phyloP scores from a whole-genome alignment of 1,140 invertebrate genomes.

The Drosophila ercepeae region DNA sequence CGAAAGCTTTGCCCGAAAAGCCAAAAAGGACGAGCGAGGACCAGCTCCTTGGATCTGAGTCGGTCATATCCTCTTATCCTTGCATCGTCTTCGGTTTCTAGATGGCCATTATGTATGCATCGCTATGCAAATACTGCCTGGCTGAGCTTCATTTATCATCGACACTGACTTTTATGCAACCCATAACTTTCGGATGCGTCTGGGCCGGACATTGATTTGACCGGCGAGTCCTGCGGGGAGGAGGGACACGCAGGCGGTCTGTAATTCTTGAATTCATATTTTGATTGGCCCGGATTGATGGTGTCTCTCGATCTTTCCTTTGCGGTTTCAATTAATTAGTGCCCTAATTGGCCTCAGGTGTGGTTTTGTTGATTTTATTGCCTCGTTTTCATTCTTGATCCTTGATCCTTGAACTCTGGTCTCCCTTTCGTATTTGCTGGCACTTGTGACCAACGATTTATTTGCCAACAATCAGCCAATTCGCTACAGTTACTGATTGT shows the following conservation, averaged over 20 bases:
- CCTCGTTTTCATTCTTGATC: constrained; percentile 15
- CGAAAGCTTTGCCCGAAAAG: constrained; percentile 4
- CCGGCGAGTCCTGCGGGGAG: constrained; percentile 5
- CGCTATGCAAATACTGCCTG: constrained; percentile 54
- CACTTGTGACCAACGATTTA: constrained; percentile 43
- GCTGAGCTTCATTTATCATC: constrained; percentile 66
- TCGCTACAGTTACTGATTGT: constrained; percentile 16
- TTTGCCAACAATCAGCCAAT: constrained; percentile 52
- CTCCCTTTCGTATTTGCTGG: neutral
- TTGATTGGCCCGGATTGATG: constrained; percentile 33
- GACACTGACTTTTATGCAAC: constrained; percentile 68
- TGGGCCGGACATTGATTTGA: constrained; percentile 69
- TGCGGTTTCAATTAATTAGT: constrained; percentile 67
- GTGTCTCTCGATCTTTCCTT: neutral
- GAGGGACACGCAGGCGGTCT: neutral
- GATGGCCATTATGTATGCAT: constrained; percentile 37
- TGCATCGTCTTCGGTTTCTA: neutral
- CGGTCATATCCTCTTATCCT: constrained; percentile 7
- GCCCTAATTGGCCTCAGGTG: constrained; percentile 56
- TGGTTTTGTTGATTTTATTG: constrained; percentile 23
- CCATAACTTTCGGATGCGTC: constrained; percentile 53
- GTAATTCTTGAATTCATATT: constrained; percentile 12
- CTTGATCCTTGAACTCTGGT: constrained; percentile 6
- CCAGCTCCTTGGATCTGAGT: neutral
- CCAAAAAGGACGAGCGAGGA: constrained; percentile 1